These are phyloP conservation scores for Microchrysa polita DNA, from an alignment of 2,888 invertebrate species.

Conservation along the genomic window DNA sequence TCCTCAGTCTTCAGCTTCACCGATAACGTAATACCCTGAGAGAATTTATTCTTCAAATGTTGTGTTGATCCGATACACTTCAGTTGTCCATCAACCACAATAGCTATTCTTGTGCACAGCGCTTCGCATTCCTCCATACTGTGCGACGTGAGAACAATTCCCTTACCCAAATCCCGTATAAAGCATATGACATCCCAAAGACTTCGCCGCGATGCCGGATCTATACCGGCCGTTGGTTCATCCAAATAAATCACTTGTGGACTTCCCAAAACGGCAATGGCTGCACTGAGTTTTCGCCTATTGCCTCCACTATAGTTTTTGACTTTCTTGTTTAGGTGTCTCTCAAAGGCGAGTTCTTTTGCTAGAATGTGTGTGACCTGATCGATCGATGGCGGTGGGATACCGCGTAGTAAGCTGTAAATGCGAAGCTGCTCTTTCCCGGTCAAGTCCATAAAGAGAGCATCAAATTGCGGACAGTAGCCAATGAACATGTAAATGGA, in stretches of 20 bases:
- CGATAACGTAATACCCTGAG: constrained; percentile 64
- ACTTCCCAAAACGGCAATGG: constrained; percentile 74
- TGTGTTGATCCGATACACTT: constrained; percentile 77
- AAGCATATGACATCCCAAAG: constrained; percentile 80
- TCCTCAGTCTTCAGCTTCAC: constrained; percentile 53
- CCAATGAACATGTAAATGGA: constrained; percentile 68
- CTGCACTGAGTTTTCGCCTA: constrained; percentile 76
- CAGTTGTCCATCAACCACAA: constrained; percentile 81
- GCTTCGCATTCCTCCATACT: constrained; percentile 86
- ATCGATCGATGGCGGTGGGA: constrained; percentile 57
- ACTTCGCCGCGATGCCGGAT: constrained; percentile 80
- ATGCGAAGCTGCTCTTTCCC: constrained; percentile 72
- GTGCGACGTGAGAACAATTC: constrained; percentile 81
- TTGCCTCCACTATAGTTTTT: constrained; percentile 73
- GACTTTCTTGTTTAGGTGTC: constrained; percentile 70
- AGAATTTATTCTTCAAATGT: constrained; percentile 77
- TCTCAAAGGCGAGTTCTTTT: constrained; percentile 67
- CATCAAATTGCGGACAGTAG: constrained; percentile 75
- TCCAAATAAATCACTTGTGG: constrained; percentile 75
- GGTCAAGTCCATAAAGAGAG: constrained; percentile 71
- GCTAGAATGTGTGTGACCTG: constrained; percentile 64
- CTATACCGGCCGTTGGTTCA: constrained; percentile 67
- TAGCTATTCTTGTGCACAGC: constrained; percentile 78
- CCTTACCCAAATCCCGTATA: constrained; percentile 74
- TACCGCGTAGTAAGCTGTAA: constrained; percentile 70